Base-by-base conservation (phyloP, 2,113 vertebrate species). In the Gavialis gangeticus region DNA sequence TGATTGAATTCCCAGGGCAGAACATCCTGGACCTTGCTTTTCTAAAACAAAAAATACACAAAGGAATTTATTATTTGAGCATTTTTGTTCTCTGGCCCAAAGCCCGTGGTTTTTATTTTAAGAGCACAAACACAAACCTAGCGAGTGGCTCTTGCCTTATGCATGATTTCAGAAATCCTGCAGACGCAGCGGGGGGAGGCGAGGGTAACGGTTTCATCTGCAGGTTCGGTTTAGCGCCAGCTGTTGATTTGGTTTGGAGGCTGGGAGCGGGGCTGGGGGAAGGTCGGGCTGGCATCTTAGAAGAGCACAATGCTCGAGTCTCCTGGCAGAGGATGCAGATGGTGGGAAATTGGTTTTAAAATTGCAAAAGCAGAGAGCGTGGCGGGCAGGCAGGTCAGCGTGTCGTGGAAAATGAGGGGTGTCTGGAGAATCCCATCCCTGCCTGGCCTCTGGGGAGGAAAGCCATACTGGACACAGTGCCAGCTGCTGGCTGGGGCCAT, bases 161-260 rank as follows among this genome's bases (percentile, higher is more conserved):
- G 73, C 0, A 21, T 46, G 3, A 14, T 34, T 46, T 62, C 75
- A 6, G 10, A n/a, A 22, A 25, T 71, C 0, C 0, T 1, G 1
- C 8, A 1, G 59, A 14, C 19, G 10, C 11, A 22, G 21, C 12
- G 66, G 37, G 18, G 30, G 63, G 55, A 19, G 30, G 22, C n/a
- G 58, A 30, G 4, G 3, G 9, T 3, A 5, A 13, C 1, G n/a
- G 30, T 37, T 25, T n/a, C 8, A 34, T 55, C 12, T 13, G 14
- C 27, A 12, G 9, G 22, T 22, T 21, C 22, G 30, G 15, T 34
- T 17, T 37, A 14, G 16, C 18, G 25, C 2, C 3, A 4, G 16
- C 14, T 15, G 60, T 37, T 76, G 22, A 27, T 55, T 67, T 55
- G 34, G 56, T 25, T 16, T 3, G 21, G 15, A 24, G 28, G 22